phyloP scores from a whole-genome alignment of 2,888 invertebrate genomes.

The Mesoligia furuncula region DNA sequence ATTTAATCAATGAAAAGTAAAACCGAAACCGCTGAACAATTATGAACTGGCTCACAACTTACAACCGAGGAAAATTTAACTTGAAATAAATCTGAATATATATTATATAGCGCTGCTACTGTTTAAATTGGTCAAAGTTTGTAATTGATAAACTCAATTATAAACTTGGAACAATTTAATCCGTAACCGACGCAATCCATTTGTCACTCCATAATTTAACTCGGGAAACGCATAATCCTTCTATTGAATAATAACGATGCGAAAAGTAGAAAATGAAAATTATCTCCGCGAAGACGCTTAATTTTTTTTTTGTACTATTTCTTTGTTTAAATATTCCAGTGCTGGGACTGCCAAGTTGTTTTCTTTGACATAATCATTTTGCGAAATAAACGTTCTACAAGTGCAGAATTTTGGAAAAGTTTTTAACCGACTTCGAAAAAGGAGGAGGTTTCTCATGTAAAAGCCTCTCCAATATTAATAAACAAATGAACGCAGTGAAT shows the following conservation, averaged over 20 bases:
- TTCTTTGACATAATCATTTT: background rate
- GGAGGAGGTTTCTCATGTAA: too few relatives aligned
- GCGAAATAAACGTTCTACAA: background rate
- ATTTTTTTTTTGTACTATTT: background rate
- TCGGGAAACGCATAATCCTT: constrained; percentile 7
- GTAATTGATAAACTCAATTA: too few relatives aligned
- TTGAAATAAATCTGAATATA: background rate
- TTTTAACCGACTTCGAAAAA: too few relatives aligned
- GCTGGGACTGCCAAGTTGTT: background rate
- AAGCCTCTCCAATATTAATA: too few relatives aligned
- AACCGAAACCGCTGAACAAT: background rate
- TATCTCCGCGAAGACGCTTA: background rate
- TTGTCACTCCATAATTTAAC: background rate
- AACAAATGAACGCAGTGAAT: too few relatives aligned
- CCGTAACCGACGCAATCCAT: background rate
- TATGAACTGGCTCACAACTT: background rate
- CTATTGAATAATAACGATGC: background rate
- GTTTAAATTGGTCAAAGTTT: too few relatives aligned
- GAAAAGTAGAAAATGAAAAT: background rate
- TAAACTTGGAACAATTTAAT: background rate
- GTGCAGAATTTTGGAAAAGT: background rate
- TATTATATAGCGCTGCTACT: too few relatives aligned
- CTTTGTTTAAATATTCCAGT: background rate
- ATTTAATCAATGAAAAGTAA: background rate
- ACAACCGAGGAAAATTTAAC: background rate